Base-by-base conservation (phyloP, 2,888 invertebrate species). In the Watsonalla cultraria region DNA sequence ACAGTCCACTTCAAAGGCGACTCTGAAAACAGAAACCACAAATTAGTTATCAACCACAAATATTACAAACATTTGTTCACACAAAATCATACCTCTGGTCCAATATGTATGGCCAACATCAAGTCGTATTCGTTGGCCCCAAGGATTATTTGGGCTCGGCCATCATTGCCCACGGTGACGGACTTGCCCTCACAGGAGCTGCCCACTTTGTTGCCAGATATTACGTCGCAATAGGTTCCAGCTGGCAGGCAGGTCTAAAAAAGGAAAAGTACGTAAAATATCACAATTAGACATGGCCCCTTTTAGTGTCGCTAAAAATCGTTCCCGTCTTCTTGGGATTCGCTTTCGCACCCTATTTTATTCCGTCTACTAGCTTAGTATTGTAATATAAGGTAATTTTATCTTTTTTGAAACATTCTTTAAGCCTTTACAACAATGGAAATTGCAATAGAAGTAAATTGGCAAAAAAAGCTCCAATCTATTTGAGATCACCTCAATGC, bases 171-270 rank as follows among this genome's bases (percentile, higher is more conserved):
- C 5, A 96, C 95, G 0, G 76, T 86, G 0, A 96, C 85, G 0
- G 84, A 83, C 66, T 92, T 93, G 35, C 96, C 96, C 0, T 92
- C 92, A 68, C 96, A 96, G 0, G 76, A 67, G 50, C 86, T 85
- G 66, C 86, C 82, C 9, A 70, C 75, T 60, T 90, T 80, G 54
- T 74, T 62, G 4, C 96, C 96, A 9, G 94, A 93, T 59, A 96
- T 95, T 33, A 96, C 92, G 80, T 97, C 96, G 69, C 96, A 97
- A 78, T 97, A 97, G 0, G 69, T 86, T 4, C 96, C 96, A 47
- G 92, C 83, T 0, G 95, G 94, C 1, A 96, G 87, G 49, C 93
- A 93, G 0, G 93, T 94, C 85, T 92, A 77, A 6, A 64, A 72
- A 39, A 53, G 47, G 46, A 37, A 6, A 49, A 53, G 47, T 24